Evolutionary conservation across 2,113 vertebrate species (phyloP), one percentile per base, ranked within the genome.

Genomic region (Struthio camelus): DNA sequence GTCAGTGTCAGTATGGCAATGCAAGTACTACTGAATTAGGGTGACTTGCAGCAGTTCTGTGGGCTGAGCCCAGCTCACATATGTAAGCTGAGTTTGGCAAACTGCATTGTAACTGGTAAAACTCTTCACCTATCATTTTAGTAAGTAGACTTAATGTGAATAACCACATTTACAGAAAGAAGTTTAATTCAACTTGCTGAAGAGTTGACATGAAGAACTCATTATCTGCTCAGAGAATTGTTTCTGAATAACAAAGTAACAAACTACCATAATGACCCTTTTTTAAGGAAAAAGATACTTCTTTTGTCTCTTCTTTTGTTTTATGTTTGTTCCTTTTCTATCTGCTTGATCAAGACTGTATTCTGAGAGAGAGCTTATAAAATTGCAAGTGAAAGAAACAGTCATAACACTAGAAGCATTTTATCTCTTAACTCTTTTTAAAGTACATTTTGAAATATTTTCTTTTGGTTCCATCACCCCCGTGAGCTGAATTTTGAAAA

Each of bases 131-230:
- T 3, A 5, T 64, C 54, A 51, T 87, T 79, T 77, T 76, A 94
- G 89, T 93, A 71, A 87, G 44, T 82, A 91, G 66, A 91, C 78
- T 89, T 85, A 61, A 62, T 93, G 40, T 61, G 87, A 91, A 85
- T 81, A 85, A 89, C 42, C 27, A 56, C 78, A 79, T 84, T 79
- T 69, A 89, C 17, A 85, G 53, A 81, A 87, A 78, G 12, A 79
- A 69, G 8, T 85, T 93, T n/a, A 80, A 83, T 88, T 94, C 42
- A 76, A 80, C 95, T 91, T 95, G 6, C 53, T 89, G 75, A 89
- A 46, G 65, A 75, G 23, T 25, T 92, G 89, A 90, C 51, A 78
- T 1, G 0, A 78, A 86, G 34, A 81, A 69, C 61, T 54, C 62
- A 64, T 56, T 73, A 58, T 83, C 93, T 94, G 42, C n/a, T 87